Base-by-base conservation (phyloP, 2,797 vertebrate genomes). In the Argya squamiceps region DNA sequence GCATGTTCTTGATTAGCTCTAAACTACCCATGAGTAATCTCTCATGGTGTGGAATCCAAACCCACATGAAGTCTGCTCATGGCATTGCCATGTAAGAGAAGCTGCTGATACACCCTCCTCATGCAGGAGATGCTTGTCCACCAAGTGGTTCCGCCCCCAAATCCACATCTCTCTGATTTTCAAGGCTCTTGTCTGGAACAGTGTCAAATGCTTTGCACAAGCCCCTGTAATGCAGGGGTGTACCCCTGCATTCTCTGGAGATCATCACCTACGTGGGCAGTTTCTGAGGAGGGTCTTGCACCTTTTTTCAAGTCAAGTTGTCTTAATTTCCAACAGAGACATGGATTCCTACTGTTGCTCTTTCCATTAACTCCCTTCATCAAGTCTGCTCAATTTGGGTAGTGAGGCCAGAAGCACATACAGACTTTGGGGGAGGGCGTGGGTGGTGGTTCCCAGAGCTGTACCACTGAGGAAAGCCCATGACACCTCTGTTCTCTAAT, bases 1-100 rank as follows among this genome's bases (percentile, higher is more conserved):
- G 69, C 68, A 60, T 74, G 44, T 69, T 84, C 68, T 81, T 46
- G 13, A 78, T 93, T 68, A 74, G 58, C 30, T 55, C 50, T 75
- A 52, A 93, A 49, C 43, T 69, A 83, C 49, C 43, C 52, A 1
- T 82, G 46, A 75, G 23, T 47, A 69, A 87, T 37, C 39, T 92
- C 84, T 29, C 49, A 11, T 36, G 60, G 43, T 69, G 43, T 91
- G 65, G 63, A 55, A 27, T 83, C 67, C 62, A 92, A 83, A 68
- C 50, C 76, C 37, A 76, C 11, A 0, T 49, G 62, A 62, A 70
- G 39, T 17, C 36, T 65, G 65, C 41, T 89, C 23, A 9, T 21
- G 53, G 43, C 6, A 1, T 12, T 58, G 74, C 56, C 1, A 0
- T 56, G 69, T 15, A 15, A 15, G 62, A 67, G 52, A 29, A 82